These are phyloP conservation scores for Saimiri boliviensis DNA, from an alignment of 2,113 vertebrate species.

Conservation along the genomic window DNA sequence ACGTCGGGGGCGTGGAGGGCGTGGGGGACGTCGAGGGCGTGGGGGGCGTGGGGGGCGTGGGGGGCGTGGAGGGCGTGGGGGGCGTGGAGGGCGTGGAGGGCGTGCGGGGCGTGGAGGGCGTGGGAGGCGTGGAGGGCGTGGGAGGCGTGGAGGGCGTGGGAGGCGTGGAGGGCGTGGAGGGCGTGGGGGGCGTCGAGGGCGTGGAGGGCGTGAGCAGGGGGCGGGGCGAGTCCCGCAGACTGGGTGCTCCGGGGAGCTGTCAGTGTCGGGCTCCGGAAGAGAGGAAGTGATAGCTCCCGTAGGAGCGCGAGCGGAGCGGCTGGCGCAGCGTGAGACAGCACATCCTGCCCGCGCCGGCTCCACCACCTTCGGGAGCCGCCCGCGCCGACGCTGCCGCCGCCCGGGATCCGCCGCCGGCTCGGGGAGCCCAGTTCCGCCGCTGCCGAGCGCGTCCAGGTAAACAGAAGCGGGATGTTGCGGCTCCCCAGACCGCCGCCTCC, in stretches of 20 bases:
- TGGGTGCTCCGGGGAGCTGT: constrained; percentile 50
- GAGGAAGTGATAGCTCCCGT: constrained; percentile 70
- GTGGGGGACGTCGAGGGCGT: too few relatives aligned
- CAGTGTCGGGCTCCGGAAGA: constrained; percentile 58
- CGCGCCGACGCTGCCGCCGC: background rate
- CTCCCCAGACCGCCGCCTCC: background rate
- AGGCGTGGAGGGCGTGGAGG: too few relatives aligned
- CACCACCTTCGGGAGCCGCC: constrained; percentile 26
- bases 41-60: background rate
- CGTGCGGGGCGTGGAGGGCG: background rate
- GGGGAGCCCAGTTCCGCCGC: background rate
- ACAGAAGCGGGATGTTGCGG: background rate
- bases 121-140: background rate
- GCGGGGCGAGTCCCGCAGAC: constrained; percentile 11
- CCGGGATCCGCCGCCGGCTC: background rate
- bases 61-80: background rate
- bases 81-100: background rate
- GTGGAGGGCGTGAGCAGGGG: background rate
- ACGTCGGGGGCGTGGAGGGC: background rate
- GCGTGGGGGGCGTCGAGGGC: too few relatives aligned
- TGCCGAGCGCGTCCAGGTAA: constrained; percentile 52
- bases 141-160: background rate
- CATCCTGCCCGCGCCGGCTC: constrained; percentile 75
- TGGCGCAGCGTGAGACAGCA: constrained; percentile 85
- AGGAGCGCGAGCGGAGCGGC: constrained; percentile 70